Evolutionary conservation across 1,140 invertebrate species (phyloP), one percentile per base, ranked within the genome.

Genomic region (Heliconius himera): DNA sequence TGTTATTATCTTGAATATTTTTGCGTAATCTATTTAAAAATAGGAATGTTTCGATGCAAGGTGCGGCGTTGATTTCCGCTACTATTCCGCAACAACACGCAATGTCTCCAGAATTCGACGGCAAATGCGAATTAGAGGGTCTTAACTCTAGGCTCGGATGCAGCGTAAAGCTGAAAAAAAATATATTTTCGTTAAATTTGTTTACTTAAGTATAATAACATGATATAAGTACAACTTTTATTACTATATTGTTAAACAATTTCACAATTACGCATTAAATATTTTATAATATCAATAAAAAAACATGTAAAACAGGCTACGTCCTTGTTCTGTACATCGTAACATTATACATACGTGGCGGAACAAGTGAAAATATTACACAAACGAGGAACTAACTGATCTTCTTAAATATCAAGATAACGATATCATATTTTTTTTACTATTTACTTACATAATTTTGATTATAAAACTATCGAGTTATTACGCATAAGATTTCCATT

Each of bases 401-500:
- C 73, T 81, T 78, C 38, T 74, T 75, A 75, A 78, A 81, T 75
- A 81, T 78, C 46, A 81, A 66, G 46, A 78, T 78, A 77, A 66
- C 54, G 33, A 78, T 78, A 74, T 29, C 29, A 74, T 70, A 72
- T 80, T 46, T 74, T 80, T 77, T 75, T 22, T 60, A 46, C 22
- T 75, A 72, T 76, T 73, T 74, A 72, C 77, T 83, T 79, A 79
- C 78, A 72, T 81, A 77, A 83, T 22, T 75, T 60, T 70, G 77
- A 79, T 80, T 82, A 82, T 77, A 81, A 78, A 78, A 83, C 76
- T 70, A 83, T 81, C 74, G 80, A 81, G 72, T 77, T 73, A 77
- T 83, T 83, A 80, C 80, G 79, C 66, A 22, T 78, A 73, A 83
- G 80, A 83, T 83, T 81, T 83, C 74, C 80, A 77, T 76, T 80